Evolutionary conservation across 2,113 vertebrate genomes (phyloP).

Genomic region (Gnathonemus echidnorhynchus): DNA sequence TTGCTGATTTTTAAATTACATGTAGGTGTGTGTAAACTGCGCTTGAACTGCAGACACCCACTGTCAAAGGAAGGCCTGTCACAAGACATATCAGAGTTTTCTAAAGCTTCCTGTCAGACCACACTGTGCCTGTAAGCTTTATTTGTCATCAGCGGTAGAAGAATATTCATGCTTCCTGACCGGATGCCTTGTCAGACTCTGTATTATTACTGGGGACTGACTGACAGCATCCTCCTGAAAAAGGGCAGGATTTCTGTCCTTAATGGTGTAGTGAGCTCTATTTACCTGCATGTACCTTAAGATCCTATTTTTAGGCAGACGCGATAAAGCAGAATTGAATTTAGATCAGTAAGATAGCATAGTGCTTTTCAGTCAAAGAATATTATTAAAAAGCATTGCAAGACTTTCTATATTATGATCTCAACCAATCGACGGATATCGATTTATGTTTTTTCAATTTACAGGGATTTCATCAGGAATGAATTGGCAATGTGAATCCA

Average conservation of each 20-base stretch:
- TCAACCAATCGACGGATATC: not conserved
- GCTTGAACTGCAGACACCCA: not conserved
- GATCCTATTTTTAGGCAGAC: not conserved
- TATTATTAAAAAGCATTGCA: not conserved
- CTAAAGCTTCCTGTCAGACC: not conserved
- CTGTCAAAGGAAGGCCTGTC: not conserved
- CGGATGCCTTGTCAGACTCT: not conserved
- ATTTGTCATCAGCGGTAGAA: not conserved
- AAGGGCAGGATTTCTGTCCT: not conserved
- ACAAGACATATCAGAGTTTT: not conserved
- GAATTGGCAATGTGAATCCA: not conserved
- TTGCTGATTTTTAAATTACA: not conserved
- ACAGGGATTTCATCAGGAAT: not conserved
- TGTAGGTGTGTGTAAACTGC: not conserved
- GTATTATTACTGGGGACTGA: not conserved
- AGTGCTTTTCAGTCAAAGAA: not conserved
- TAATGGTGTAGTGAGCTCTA: not conserved
- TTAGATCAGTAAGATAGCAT: not conserved
- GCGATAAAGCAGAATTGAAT: not conserved
- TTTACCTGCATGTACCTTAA: not conserved
- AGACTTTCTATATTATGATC: not conserved
- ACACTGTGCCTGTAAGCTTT: not conserved
- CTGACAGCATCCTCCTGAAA: not conserved
- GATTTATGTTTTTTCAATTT: not conserved
- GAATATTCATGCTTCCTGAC: not conserved